Percentiles rank a stretch among this genome's conserved stretches.
Evolutionary conservation across 1,140 invertebrate genomes (phyloP).

Genomic region (Drosophila pseudoobscura): DNA sequence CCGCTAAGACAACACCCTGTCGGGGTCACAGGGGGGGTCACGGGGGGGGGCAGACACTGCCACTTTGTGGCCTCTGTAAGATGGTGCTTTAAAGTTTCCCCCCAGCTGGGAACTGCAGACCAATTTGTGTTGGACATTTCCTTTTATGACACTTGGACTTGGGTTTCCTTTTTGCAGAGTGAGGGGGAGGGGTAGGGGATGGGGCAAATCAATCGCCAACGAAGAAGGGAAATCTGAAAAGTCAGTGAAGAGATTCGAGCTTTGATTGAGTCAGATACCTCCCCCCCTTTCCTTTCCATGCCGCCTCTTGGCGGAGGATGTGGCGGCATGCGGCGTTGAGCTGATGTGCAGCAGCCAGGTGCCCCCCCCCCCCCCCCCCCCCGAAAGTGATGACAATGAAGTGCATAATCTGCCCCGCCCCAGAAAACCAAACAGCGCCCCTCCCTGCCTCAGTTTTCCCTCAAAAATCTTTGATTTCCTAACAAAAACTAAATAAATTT

Average conservation of each 20-base stretch:
- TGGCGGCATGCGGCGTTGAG: slow-evolving; percentile 32
- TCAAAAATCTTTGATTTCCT: neutral
- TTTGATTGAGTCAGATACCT: no score
- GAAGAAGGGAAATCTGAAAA: no score
- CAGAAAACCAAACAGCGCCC: no score
- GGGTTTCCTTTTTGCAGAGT: neutral
- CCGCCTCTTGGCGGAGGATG: no score
- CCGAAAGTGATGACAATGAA: slow-evolving; percentile 21
- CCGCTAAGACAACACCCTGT: slow-evolving; percentile 54
- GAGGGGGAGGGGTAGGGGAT: no score
- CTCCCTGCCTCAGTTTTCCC: neutral
- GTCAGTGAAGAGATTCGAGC: no score
- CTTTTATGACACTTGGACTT: slow-evolving; percentile 34
- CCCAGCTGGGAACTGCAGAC: slow-evolving; percentile 9
- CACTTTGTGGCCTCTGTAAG: slow-evolving; percentile 40
- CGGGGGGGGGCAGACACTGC: slow-evolving; percentile 4
- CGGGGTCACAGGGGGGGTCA: neutral
- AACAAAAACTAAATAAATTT: slow-evolving; percentile 20
- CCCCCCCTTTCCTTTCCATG: no score
- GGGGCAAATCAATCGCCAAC: no score
- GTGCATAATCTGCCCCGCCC: slow-evolving; percentile 32
- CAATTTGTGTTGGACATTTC: slow-evolving; percentile 39
- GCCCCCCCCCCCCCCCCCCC: neutral
- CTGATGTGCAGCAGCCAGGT: neutral
- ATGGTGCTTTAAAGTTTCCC: slow-evolving; percentile 30